Base-by-base conservation (phyloP, 2,888 invertebrate genomes). In the Nomada lathburiana region DNA sequence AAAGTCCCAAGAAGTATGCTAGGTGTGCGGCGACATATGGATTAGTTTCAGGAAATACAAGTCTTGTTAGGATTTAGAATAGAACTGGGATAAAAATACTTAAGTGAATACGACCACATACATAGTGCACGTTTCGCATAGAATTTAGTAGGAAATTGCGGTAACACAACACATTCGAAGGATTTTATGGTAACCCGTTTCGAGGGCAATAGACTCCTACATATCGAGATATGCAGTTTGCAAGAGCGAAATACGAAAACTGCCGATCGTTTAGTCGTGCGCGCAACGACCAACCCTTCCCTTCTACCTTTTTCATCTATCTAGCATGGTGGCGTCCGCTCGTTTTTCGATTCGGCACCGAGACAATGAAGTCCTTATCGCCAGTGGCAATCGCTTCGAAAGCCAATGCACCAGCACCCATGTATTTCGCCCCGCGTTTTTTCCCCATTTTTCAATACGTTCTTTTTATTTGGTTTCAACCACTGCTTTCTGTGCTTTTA, bases 311-410 rank as follows among this genome's bases (percentile, higher is more conserved):
- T 80, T 72, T 67, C 65, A 52, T 67, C 53, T 50, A 68, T 68
- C 67, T 9, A 26, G 0, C 42, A 9, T 16, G n/a, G 64, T 68
- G 53, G 64, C 59, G 20, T 50, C 76, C 67, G 72, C 72, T 75
- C 77, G 80, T 87, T 87, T 87, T 87, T 86, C 79, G 86, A 88
- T 88, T 88, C 85, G 78, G 47, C 72, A 67, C 79, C 79, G 83
- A 88, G 88, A 88, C 86, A 88, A 88, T 88, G 85, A 86, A 88
- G 81, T 88, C 80, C 88, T 88, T 88, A 88, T 88, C 88, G 76
- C 62, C 68, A 71, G 64, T 80, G 72, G 86, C 82, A 74, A 88
- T 88, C 87, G 83, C 74, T 82, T 77, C 79, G 83, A 65, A 76
- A 71, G 67, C 84, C 77, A 71, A 75, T 75, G 84, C 75, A 62